A percentile compares a stretch with the other conserved stretches of the same genome.
These are phyloP conservation scores for Odontamblyopus rebecca DNA, from an alignment of 2,797 vertebrate species.

Conservation along the genomic window DNA sequence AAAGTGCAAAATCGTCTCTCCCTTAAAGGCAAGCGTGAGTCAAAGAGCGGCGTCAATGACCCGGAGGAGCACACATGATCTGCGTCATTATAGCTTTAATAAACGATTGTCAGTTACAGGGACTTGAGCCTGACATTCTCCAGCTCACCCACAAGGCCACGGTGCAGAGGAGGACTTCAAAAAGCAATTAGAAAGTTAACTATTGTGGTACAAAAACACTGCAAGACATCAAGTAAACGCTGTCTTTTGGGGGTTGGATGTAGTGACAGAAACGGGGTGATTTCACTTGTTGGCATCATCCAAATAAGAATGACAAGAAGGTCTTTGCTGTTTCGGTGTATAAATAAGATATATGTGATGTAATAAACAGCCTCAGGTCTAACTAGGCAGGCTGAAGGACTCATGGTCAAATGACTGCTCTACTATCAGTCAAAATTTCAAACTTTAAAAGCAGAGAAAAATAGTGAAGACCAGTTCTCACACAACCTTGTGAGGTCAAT, in stretches of 20 bases:
- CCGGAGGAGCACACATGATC: slow-evolving; percentile 55
- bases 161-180: slow-evolving; percentile 20
- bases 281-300: slow-evolving; percentile 50
- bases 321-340: slow-evolving; percentile 32
- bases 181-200: slow-evolving; percentile 68
- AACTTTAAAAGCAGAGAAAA: background rate
- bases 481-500: background rate
- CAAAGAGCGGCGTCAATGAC: slow-evolving; percentile 55
- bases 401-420: background rate
- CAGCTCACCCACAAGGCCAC: slow-evolving; percentile 41
- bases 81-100: slow-evolving; percentile 70
- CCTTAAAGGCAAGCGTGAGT: slow-evolving; percentile 42
- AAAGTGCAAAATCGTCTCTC: slow-evolving; percentile 41
- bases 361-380: slow-evolving; percentile 30
- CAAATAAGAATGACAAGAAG: slow-evolving; percentile 15
- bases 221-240: slow-evolving; percentile 24
- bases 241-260: slow-evolving; percentile 17
- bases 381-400: background rate
- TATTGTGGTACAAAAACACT: slow-evolving; percentile 48
- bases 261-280: slow-evolving; percentile 15
- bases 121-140: slow-evolving; percentile 40
- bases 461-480: background rate
- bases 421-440: background rate
- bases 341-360: slow-evolving; percentile 40
- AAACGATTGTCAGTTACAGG: slow-evolving; percentile 65